Evolutionary conservation across 1,140 invertebrate species (phyloP), one percentile per base, ranked within the genome.

Genomic region (Chrysomallon squamiferum): DNA sequence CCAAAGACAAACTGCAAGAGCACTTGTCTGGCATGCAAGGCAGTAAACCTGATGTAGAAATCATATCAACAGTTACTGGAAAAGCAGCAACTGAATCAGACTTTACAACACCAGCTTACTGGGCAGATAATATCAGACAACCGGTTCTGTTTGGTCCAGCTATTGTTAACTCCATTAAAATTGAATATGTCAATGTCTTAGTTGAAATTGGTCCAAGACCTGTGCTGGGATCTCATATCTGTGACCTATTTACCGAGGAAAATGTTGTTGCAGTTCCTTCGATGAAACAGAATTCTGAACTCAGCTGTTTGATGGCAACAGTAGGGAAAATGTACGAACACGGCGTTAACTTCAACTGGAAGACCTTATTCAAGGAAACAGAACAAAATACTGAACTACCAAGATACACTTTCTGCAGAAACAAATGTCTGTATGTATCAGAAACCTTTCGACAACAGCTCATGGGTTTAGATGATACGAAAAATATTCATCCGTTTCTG

Each of bases 151-250:
- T 76, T 64, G 49, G 35, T 29, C 32, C 73, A 18, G 71, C 72
- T 15, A 43, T 78, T 20, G 18, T 50, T 22, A 62, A 62, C n/a
- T 54, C 71, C 0, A 32, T 47, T 13, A 22, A 43, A 6, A 20
- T n/a, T 32, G 57, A 56, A 22, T 64, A 63, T 18, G 47, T 68
- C 33, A 72, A 75, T 29, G 62, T 77, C 33, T 72, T 71, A 47
- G 38, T 79, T 38, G 77, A 79, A 63, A 72, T 79, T 29, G 77
- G 77, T 2, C 77, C 75, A 6, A 72, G 60, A 35, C 65, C 77
- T 5, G 72, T 76, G 2, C 45, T 77, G 13, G 45, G 56, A 11
- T 69, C 74, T 0, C 73, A 78, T 61, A n/a, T 72, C 0, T 35
- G 33, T 13, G 67, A 75, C 50, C 68, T 66, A 13, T 68, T 76